Conservation (phyloP, 2,113 vertebrate genomes). For the Thermophis baileyi region DNA sequence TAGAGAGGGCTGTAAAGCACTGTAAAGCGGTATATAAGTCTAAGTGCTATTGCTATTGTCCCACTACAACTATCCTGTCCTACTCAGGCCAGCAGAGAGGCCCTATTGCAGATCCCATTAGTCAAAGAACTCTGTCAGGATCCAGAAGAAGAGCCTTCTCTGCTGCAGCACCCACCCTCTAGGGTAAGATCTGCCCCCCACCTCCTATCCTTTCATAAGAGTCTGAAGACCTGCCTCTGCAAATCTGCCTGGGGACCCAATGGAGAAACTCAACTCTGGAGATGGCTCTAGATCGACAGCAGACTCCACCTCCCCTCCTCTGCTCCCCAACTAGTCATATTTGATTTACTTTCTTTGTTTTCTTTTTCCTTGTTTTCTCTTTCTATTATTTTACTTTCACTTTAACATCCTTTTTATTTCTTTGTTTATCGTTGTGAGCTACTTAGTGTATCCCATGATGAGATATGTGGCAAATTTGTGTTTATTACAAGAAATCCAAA, state of each 20-base stretch:
- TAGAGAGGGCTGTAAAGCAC: no score
- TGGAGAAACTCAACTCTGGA: no score
- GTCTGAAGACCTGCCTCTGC: neutral
- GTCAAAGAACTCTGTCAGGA: neutral
- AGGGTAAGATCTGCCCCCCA: neutral
- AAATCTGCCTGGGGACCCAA: neutral
- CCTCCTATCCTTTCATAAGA: neutral
- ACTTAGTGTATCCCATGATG: neutral
- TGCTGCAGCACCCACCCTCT: neutral
- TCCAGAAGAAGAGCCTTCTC: neutral
- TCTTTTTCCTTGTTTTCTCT: neutral
- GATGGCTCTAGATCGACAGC: no score
- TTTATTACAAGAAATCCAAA: neutral
- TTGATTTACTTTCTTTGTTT: neutral
- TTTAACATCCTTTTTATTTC: neutral
- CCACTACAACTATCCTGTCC: neutral
- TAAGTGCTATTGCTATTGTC: no score
- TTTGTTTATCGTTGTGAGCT: neutral
- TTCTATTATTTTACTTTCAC: neutral
- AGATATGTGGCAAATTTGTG: neutral
- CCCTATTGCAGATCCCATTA: neutral
- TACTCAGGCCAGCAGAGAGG: neutral
- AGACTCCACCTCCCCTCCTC: neutral
- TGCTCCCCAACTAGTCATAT: neutral
- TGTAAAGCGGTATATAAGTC: no score